These are phyloP conservation scores for Strongylocentrotus purpuratus DNA, from an alignment of 35 echinoderm and acorn worm species.

Conservation along the genomic window DNA sequence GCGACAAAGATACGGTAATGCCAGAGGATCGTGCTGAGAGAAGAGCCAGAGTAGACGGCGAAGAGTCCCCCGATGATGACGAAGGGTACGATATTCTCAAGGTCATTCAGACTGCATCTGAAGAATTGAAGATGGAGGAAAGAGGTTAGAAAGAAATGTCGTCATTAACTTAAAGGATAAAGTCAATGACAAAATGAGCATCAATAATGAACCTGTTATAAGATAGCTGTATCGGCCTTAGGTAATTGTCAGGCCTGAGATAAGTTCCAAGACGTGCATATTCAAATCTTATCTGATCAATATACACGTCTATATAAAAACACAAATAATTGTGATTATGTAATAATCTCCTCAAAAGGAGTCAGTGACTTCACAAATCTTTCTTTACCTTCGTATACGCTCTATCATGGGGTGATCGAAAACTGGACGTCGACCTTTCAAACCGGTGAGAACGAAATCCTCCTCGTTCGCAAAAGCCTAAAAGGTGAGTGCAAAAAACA, in stretches of 20 bases:
- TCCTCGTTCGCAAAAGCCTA: not conserved
- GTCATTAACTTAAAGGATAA: too few relatives aligned
- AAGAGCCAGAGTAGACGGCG: slow-evolving; percentile 53
- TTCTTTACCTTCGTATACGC: not conserved
- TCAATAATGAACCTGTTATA: not conserved
- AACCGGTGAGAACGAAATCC: not conserved
- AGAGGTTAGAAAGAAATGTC: too few relatives aligned
- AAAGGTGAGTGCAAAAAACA: not conserved
- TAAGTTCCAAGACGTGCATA: too few relatives aligned
- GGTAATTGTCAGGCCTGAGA: too few relatives aligned
- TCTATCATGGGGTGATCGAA: not conserved
- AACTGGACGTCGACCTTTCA: not conserved
- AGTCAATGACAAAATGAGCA: not conserved
- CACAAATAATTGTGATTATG: too few relatives aligned
- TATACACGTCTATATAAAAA: too few relatives aligned
- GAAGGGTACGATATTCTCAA: slow-evolving; percentile 74
- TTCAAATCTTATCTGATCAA: too few relatives aligned
- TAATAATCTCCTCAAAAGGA: too few relatives aligned
- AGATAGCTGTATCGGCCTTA: not conserved
- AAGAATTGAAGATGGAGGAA: not conserved
- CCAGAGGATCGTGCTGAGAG: slow-evolving; percentile 33
- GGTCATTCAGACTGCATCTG: slow-evolving; percentile 5
- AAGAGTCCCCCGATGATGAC: slow-evolving; percentile 64
- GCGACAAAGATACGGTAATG: slow-evolving; percentile 73
- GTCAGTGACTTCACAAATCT: too few relatives aligned